Evolutionary conservation across 2,113 vertebrate genomes (phyloP).

Genomic region (Gnathonemus longibarbis): DNA sequence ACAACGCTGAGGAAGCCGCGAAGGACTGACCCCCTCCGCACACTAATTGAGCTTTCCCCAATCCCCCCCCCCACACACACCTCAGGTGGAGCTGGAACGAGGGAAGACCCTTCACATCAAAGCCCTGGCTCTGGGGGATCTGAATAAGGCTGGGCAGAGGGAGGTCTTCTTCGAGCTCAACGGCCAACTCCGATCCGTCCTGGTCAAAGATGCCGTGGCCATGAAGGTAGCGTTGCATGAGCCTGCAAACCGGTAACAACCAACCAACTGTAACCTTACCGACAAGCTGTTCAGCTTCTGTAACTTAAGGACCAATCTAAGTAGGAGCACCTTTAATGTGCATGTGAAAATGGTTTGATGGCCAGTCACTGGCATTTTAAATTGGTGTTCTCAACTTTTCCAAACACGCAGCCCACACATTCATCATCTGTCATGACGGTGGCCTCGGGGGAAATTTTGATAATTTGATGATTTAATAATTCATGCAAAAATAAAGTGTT

Average conservation of each 20-base stretch:
- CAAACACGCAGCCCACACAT: neutral
- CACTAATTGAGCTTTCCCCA: neutral
- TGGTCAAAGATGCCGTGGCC: conserved; percentile 81
- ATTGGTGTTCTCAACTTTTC: neutral
- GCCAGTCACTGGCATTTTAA: neutral
- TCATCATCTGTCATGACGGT: neutral
- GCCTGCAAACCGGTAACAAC: neutral
- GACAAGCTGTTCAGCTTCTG: neutral
- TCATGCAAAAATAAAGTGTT: neutral
- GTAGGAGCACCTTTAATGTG: neutral
- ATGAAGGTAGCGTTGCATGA: conserved; percentile 69
- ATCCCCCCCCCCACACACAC: neutral
- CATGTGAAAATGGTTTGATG: neutral
- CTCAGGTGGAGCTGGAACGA: conserved; percentile 83
- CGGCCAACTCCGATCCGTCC: conserved; percentile 81
- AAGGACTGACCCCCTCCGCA: neutral
- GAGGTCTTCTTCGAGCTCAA: conserved; percentile 93
- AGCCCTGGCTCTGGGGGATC: conserved; percentile 79
- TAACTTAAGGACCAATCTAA: neutral
- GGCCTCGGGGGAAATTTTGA: neutral
- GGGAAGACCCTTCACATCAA: conserved; percentile 89
- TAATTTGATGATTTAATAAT: neutral
- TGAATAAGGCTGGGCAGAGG: conserved; percentile 80
- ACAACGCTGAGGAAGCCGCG: neutral
- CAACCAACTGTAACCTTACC: neutral